Base-by-base conservation (phyloP, 2,888 invertebrate genomes). In the Erebia ligea region DNA sequence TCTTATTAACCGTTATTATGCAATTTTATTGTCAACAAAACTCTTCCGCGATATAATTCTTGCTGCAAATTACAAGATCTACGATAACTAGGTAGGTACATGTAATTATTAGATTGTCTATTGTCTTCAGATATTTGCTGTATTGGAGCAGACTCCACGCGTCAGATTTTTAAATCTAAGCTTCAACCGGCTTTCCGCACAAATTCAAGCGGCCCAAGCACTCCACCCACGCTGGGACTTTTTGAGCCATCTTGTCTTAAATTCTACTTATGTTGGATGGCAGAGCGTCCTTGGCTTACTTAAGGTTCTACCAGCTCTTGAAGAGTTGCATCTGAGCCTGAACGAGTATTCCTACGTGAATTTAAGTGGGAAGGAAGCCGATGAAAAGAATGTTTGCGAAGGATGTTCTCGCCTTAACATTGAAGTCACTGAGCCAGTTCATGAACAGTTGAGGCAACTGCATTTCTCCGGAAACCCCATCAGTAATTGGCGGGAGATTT, bases 141-240 rank as follows among this genome's bases (percentile, higher is more conserved):
- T 99, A 81, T 89, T 99, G 75, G 95, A 96, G 83, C 96, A 97
- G 84, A 97, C 98, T 94, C 98, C 98, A 42, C 95, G 96, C 78
- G 95, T 99, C 75, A 96, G 97, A 82, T 98, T 98, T 88, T 95
- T 98, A 65, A 99, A 99, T 87, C 89, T 99, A 78, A 98, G 98
- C 86, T 98, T 98, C 90, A 99, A 99, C 88, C 95, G 96, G 75
- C 92, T 98, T 54, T 95, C 96, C 50, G 96, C 96, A 68, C 96
- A 96, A 67, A 91, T 97, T 34, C 94, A 95, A 75, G 92, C 94
- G 9, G 94, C 95, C 45, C 93, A 93, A 71, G 86, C 91, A 1
- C 82, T 92, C 11, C 85, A 85, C 59, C 92, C 91, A 2, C 84
- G 86, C 70, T 95, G 94, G 95, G 94, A 94, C 81, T 95, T 95